Conservation (phyloP, 2,113 vertebrate genomes). For the Xyliphius kryptos region DNA sequence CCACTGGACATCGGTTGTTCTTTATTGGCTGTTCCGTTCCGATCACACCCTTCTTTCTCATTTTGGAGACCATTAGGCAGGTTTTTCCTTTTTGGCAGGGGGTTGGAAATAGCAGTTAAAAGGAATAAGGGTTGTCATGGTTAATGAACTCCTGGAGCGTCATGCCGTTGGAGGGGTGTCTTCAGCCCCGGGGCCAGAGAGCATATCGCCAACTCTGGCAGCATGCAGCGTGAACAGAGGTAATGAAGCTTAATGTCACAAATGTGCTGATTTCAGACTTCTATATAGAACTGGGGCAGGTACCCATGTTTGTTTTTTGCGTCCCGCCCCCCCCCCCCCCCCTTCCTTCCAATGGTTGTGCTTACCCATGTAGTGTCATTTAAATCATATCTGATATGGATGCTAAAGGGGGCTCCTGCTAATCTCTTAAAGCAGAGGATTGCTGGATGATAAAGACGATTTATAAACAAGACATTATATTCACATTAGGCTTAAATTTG, state of each 20-base stretch:
- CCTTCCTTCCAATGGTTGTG: too few species aligned
- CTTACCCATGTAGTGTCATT: background rate
- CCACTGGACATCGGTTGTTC: too few species aligned
- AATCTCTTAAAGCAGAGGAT: too few species aligned
- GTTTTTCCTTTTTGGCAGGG: constrained; percentile 24
- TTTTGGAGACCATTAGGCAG: constrained; percentile 36
- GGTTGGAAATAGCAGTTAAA: constrained; percentile 27
- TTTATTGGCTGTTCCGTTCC: constrained; percentile 16
- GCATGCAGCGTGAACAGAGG: constrained; percentile 1
- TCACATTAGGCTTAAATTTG: too few species aligned
- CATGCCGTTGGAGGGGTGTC: constrained; percentile 7
- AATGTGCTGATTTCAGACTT: constrained; percentile 5
- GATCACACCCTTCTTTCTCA: constrained; percentile 10
- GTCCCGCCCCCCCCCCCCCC: too few species aligned
- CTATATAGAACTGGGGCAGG: too few species aligned
- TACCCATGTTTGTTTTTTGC: background rate
- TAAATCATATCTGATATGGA: too few species aligned
- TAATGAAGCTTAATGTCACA: constrained; percentile 22
- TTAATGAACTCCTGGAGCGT: constrained; percentile 34
- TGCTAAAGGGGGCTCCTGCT: too few species aligned
- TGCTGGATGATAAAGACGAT: too few species aligned
- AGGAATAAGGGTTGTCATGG: constrained; percentile 27
- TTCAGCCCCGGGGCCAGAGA: constrained; percentile 6
- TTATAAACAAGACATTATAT: too few species aligned
- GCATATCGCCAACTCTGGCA: background rate